Evolutionary conservation across 2,797 vertebrate genomes (phyloP), one percentile per base, ranked within the genome.

Genomic region (Cephalopachus bancanus): DNA sequence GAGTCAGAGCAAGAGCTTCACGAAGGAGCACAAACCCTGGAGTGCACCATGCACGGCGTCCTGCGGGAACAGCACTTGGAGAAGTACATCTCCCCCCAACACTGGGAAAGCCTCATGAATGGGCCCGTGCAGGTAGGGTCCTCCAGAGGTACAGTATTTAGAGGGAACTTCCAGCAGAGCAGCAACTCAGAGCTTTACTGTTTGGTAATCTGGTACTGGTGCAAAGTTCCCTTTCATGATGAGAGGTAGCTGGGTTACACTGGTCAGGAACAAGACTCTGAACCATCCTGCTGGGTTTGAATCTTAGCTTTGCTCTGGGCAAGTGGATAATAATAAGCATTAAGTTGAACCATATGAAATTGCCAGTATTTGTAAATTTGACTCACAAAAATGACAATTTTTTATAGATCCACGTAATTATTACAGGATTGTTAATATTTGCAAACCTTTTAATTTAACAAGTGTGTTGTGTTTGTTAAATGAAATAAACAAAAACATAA

Each of bases 101-200:
- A 99, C 96, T 99, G 99, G 99, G 1, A 95, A 17, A 99, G 98
- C 97, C 98, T 99, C 97, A 89, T 33, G 65, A 94, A 1, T 4
- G 96, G 95, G 64, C 92, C 96, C 55, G 89, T 98, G 95, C 98
- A 98, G 89, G 96, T 83, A 75, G 20, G 10, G 16, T 92, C 51
- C 11, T 57, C 92, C 91, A 16, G 55, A 62, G 67, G 20, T 65
- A 3, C 12, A n/a, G 28, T 16, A 49, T 51, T 53, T 75, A 53
- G 57, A n/a, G 44, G n/a, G 33, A 91, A 30, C 33, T n/a, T 90
- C n/a, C 19, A 69, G 12, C n/a, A 72, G 33, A 86, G 55, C 55
- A 76, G 55, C 2, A 12, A 0, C 28, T 33, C 53, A 53, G 2
- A 93, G 62, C 37, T 65, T 28, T 59, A 60, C 59, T 89, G 2